phyloP scores from a whole-genome alignment of 2,888 invertebrate species.

The Tethea ocularis region DNA sequence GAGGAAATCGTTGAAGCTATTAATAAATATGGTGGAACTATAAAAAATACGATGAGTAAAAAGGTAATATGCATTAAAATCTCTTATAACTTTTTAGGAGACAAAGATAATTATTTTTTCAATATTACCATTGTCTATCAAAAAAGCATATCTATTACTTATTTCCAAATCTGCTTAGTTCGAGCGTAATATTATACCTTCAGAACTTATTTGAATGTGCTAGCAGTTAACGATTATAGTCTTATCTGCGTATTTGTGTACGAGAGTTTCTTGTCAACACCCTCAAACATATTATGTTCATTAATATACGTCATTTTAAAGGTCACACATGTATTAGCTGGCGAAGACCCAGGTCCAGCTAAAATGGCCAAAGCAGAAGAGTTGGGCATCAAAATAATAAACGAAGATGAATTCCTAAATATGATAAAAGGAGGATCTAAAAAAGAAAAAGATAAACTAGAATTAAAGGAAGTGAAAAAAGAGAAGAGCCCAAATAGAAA shows the following conservation, averaged over 20 bases:
- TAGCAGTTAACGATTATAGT: not conserved
- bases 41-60: slow-evolving; percentile 88
- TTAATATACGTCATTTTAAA: slow-evolving; percentile 25
- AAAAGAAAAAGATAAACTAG: slow-evolving; percentile 28
- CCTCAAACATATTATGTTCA: not conserved
- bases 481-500: slow-evolving; percentile 36
- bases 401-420: slow-evolving; percentile 92
- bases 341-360: slow-evolving; percentile 93
- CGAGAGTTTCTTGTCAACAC: not conserved
- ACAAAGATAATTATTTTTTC: not conserved
- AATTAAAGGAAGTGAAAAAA: slow-evolving; percentile 37
- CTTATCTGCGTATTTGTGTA: not conserved
- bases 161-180: no score
- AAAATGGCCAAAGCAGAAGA: slow-evolving; percentile 91
- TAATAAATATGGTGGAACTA: slow-evolving; percentile 91
- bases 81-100: not conserved
- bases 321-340: slow-evolving; percentile 91
- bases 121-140: no score
- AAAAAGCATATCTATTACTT: no score
- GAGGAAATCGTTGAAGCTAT: slow-evolving; percentile 90
- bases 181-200: no score
- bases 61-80: slow-evolving; percentile 77
- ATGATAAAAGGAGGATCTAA: slow-evolving; percentile 85
- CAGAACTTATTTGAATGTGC: no score
- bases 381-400: slow-evolving; percentile 88